Evolutionary conservation across 2,113 vertebrate genomes (phyloP), one percentile per base, ranked within the genome.

Genomic region (Cyanoderma ruficeps): DNA sequence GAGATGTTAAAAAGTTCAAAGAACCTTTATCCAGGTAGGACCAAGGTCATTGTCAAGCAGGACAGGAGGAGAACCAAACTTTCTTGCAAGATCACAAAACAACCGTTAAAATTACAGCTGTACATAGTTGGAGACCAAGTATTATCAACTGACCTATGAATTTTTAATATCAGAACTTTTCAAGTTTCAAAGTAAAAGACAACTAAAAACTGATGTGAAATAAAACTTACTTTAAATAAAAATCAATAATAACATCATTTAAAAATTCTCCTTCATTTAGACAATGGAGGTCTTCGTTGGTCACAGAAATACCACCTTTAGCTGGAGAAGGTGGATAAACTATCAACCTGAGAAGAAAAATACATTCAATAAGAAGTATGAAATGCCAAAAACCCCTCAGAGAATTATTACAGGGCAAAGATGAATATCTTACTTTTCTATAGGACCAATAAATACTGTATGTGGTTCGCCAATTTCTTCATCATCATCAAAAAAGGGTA

Each of bases 191-290:
- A 68, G 77, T 31, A 93, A 76, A 55, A 67, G 37, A 79, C 1
- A 0, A 71, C 28, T 52, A 65, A 69, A 95, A 91, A 78, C 72
- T 24, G 18, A 35, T 67, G 22, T 64, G 67, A 96, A 94, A 65
- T 39, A 87, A 61, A 91, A 98, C 99, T 99, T 96, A 99, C 99
- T 99, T 99, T 97, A 99, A 99, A 98, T 99, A 99, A 98, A 99
- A 99, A 98, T 99, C 99, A 96, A 99, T 99, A 97, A 99, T 99
- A 93, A 99, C 99, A 90, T 99, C 99, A 75, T 99, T 99, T 67
- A 99, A 98, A 98, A 99, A 99, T 91, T 99, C 99, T 92, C 99
- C 99, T 84, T 99, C 99, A 76, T 98, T 99, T 93, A 99, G 98
- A 97, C 99, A 99, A 97, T 99, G 99, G 60, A 99, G 99, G 97